Conservation (phyloP, 2,888 invertebrate genomes). For the Reticulitermes lucifugus region DNA sequence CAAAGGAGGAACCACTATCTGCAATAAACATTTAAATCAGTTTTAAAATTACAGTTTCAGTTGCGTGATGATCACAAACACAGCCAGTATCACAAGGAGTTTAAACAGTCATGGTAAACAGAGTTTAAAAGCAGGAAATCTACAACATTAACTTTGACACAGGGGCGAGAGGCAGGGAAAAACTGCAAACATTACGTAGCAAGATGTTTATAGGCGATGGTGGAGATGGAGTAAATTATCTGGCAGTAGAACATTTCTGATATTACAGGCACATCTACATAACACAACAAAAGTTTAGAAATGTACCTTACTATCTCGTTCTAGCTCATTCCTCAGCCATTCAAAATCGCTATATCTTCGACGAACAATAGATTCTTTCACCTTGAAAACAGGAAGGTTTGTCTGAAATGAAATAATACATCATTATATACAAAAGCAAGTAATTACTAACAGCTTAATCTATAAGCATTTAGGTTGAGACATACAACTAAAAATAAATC, state of each 20-base stretch:
- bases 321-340: constrained; percentile 98
- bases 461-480: too few relatives aligned
- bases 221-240: too few relatives aligned
- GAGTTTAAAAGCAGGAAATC: too few relatives aligned
- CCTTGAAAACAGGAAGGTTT: constrained; percentile 98
- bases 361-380: constrained; percentile 97
- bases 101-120: background rate
- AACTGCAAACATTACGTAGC: too few relatives aligned
- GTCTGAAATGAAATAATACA: constrained; percentile 77
- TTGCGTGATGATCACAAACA: background rate
- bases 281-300: background rate
- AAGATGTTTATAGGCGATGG: too few relatives aligned
- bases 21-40: constrained; percentile 55
- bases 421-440: too few relatives aligned
- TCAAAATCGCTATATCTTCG: constrained; percentile 99
- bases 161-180: too few relatives aligned
- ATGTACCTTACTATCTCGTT: constrained; percentile 96
- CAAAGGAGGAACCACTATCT: constrained; percentile 98
- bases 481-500: too few relatives aligned
- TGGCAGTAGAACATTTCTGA: too few relatives aligned
- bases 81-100: background rate
- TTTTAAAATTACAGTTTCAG: background rate
- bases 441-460: too few relatives aligned
- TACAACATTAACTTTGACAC: too few relatives aligned
- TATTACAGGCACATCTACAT: too few relatives aligned